A percentile compares a stretch with the other conserved stretches of the same genome.
Conservation (phyloP, 2,888 invertebrate genomes). For the Rotaria sp. region DNA sequence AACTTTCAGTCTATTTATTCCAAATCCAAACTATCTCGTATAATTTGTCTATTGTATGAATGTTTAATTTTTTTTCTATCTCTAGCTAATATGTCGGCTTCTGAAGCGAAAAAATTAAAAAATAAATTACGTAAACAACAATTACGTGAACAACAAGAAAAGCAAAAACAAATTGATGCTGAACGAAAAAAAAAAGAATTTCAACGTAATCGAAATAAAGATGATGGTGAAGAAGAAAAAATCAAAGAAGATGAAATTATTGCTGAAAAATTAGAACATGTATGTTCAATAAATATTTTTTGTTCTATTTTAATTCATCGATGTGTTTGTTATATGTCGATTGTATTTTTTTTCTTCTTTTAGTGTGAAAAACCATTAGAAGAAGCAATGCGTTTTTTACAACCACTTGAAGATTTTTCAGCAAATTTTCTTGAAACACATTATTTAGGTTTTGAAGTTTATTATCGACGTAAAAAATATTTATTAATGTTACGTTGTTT, state of each 20-base stretch:
- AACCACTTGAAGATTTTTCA: constrained; percentile 40
- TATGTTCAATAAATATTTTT: not conserved
- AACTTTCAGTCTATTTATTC: too few relatives aligned
- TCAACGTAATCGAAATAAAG: constrained; percentile 36
- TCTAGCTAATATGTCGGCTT: constrained; percentile 34
- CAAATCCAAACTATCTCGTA: too few relatives aligned
- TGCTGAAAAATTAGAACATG: constrained; percentile 38
- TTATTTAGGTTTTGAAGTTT: constrained; percentile 38
- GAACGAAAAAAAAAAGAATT: constrained; percentile 38
- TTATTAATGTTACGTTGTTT: constrained; percentile 38
- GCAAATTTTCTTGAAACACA: constrained; percentile 29
- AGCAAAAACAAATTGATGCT: constrained; percentile 38
- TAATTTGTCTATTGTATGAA: too few relatives aligned
- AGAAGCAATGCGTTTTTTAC: constrained; percentile 40
- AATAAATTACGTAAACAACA: constrained; percentile 38
- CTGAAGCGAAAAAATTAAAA: constrained; percentile 36
- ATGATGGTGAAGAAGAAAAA: constrained; percentile 39
- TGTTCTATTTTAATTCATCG: too few relatives aligned
- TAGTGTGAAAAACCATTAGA: constrained; percentile 40
- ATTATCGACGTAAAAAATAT: constrained; percentile 36
- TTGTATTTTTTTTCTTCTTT: not conserved
- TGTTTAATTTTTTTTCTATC: too few relatives aligned
- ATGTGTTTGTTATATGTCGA: too few relatives aligned
- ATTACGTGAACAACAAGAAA: constrained; percentile 38
- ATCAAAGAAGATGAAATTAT: constrained; percentile 36